phyloP scores from a whole-genome alignment of 2,888 invertebrate genomes.

The Drosophila koepferae region DNA sequence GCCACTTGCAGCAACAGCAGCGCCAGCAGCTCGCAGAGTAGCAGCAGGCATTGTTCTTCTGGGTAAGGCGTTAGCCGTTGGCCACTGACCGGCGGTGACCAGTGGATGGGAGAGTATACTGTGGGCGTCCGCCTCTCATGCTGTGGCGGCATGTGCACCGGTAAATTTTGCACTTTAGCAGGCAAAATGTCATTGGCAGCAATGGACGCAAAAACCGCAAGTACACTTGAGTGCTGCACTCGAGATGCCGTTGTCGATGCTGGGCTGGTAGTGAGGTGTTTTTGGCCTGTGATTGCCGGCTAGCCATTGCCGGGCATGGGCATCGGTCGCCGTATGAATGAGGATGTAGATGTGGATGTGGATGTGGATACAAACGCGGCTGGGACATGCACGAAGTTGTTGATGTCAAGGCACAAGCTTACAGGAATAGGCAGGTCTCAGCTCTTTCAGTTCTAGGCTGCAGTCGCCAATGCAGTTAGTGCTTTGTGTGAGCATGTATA shows the following conservation, averaged over 20 bases:
- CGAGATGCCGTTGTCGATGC: constrained; percentile 77
- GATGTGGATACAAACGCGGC: constrained; percentile 72
- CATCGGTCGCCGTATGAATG: constrained; percentile 17
- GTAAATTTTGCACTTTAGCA: constrained; percentile 84
- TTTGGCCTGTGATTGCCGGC: constrained; percentile 9
- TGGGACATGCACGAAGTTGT: constrained; percentile 78
- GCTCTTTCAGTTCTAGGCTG: constrained; percentile 36
- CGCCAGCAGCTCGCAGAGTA: constrained; percentile 22
- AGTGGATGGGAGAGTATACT: constrained; percentile 6
- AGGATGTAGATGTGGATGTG: constrained; percentile 34
- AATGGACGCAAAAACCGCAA: constrained; percentile 82
- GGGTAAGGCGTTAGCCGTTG: constrained; percentile 60
- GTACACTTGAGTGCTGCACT: constrained; percentile 82
- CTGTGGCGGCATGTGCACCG: constrained; percentile 61
- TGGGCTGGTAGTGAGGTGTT: constrained; percentile 6
- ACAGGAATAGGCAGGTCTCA: constrained; percentile 56
- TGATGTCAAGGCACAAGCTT: constrained; percentile 69
- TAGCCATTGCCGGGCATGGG: constrained; percentile 1
- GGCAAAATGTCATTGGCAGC: constrained; percentile 84
- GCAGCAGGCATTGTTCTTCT: constrained; percentile 75
- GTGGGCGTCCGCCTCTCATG: constrained; percentile 48
- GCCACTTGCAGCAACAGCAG: constrained; percentile 70
- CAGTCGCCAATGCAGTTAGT: constrained; percentile 15
- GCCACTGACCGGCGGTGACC: background rate
- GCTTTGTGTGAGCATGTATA: constrained; percentile 21